Percentiles rank a stretch among this genome's conserved stretches.
Conservation (phyloP, 1,140 invertebrate genomes). For the Gonioctena quinquepunctata region DNA sequence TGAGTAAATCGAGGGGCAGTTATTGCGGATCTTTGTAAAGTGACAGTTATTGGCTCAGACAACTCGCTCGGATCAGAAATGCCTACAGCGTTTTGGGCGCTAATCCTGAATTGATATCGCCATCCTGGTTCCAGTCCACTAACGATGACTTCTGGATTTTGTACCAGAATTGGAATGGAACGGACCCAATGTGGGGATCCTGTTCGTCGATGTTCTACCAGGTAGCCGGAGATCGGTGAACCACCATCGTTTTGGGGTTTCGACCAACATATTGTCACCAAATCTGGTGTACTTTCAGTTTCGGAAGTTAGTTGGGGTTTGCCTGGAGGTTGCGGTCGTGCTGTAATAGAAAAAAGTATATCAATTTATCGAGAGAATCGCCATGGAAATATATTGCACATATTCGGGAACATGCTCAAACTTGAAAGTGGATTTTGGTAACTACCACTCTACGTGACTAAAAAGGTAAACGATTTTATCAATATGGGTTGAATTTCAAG, state of each 20-base stretch:
- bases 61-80: slow-evolving; percentile 76
- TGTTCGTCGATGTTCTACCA: slow-evolving; percentile 78
- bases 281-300: slow-evolving; percentile 71
- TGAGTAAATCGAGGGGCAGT: slow-evolving; percentile 70
- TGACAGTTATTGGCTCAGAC: slow-evolving; percentile 78
- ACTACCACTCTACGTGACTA: no score
- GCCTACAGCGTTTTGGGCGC: slow-evolving; percentile 84
- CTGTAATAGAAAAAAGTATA: slow-evolving; percentile 61
- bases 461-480: no score
- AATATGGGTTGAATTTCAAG: no score
- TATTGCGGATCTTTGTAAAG: slow-evolving; percentile 68
- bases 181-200: slow-evolving; percentile 78
- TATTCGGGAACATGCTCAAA: no score
- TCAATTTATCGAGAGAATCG: no score
- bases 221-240: slow-evolving; percentile 82
- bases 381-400: no score
- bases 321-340: slow-evolving; percentile 74
- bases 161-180: slow-evolving; percentile 70
- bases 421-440: no score
- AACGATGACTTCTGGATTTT: slow-evolving; percentile 71
- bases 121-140: slow-evolving; percentile 82
- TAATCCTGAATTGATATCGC: slow-evolving; percentile 87
- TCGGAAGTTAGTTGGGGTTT: slow-evolving; percentile 73
- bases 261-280: slow-evolving; percentile 87
- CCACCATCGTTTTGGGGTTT: slow-evolving; percentile 84